Evolutionary conservation across 2,888 invertebrate species (phyloP), one percentile per base, ranked within the genome.

Genomic region (Apoda limacodes): DNA sequence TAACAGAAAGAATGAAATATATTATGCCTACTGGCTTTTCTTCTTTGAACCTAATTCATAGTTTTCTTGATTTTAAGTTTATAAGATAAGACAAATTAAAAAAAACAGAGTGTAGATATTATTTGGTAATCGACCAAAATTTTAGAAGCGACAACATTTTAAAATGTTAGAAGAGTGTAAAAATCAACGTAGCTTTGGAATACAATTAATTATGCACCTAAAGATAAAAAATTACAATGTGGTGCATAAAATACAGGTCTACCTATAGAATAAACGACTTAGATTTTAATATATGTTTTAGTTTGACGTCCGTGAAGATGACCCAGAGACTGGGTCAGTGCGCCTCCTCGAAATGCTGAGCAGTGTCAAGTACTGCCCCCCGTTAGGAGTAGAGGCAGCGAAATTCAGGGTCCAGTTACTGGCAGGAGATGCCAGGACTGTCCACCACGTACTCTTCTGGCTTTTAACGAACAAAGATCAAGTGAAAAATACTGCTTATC

Each of bases 401-500:
- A 43, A 50, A 28, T 82, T 83, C 44, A 62, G 82, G 22, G 58
- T 70, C 1, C 71, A 71, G 36, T 49, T 83, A 22, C 56, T 82
- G 4, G 78, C 80, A 31, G 94, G 93, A 10, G 89, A 92, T 44
- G 85, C 90, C 28, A 82, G 84, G 43, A 85, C 88, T 1, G 83
- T 94, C 28, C 88, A 92, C 58, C 88, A 90, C 7, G 88, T 92
- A 31, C 61, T 95, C 28, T 84, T 88, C 60, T 95, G 93, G 92
- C 78, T 94, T 5, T 80, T 95, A 12, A 82, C 84, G 9, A 87
- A 89, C 46, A 83, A 87, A 34, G 86, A 88, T 2, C 87, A 90
- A 43, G 85, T 92, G 14, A 88, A 88, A 56, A 92, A 92, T 50
- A 82, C 94, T 30, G 92, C 92, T 0, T 95, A 95, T 69, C 82